Evolutionary conservation across 30 jellyfish, hydroid and myxozoan species (phyloP).

Genomic region (Kudoa iwatai): DNA sequence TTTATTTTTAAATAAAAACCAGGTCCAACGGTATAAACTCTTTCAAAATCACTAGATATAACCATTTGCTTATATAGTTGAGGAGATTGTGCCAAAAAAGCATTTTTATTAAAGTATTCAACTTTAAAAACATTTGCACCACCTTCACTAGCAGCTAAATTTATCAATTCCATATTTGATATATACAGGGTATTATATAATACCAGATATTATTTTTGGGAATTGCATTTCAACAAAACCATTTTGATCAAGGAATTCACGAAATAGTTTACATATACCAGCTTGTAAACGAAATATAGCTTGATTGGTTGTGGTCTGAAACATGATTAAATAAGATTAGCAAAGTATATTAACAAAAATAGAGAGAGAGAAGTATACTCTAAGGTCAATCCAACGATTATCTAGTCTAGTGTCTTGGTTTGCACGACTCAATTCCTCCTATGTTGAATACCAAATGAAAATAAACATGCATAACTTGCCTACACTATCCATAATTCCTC

Average conservation of each 20-base stretch:
- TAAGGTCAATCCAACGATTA: conserved; percentile 46
- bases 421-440: conserved; percentile 55
- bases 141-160: conserved; percentile 96
- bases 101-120: conserved; percentile 54
- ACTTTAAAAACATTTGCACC: conserved; percentile 93
- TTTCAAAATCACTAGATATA: conserved; percentile 59
- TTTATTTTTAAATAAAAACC: conserved; percentile 5
- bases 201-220: conserved; percentile 94
- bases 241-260: conserved; percentile 41
- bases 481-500: conserved; percentile 68
- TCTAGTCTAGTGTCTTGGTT: conserved; percentile 85
- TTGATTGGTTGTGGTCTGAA: conserved; percentile 73
- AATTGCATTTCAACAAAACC: conserved; percentile 86
- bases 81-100: conserved; percentile 94
- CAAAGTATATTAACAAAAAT: no score
- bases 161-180: not conserved
- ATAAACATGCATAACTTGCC: not conserved
- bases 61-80: conserved; percentile 96
- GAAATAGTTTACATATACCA: conserved; percentile 49
- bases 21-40: conserved; percentile 81
- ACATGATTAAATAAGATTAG: not conserved
- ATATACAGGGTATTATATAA: no score
- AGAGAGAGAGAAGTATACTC: conserved; percentile 9
- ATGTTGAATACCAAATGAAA: not conserved
- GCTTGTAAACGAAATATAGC: conserved; percentile 73